phyloP scores from a whole-genome alignment of 2,113 vertebrate genomes.

The Onychostruthus taczanowskii region DNA sequence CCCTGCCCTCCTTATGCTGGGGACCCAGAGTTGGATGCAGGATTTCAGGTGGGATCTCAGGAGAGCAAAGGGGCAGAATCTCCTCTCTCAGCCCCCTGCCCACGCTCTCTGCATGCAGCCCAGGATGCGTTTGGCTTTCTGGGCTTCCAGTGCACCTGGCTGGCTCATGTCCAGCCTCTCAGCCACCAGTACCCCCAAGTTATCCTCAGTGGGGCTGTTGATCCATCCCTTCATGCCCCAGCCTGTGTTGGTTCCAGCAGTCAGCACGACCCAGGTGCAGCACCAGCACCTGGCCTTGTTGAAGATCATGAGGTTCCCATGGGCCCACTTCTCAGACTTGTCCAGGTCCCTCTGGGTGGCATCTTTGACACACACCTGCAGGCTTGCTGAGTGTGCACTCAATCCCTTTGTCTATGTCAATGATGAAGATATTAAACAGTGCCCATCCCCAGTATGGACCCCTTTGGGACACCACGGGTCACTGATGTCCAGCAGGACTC shows the following conservation, averaged over 20 bases:
- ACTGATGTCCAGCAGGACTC: not conserved
- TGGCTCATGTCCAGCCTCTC: not conserved
- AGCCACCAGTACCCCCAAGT: not conserved
- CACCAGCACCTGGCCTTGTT: not conserved
- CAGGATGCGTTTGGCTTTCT: not conserved
- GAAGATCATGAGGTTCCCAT: not conserved
- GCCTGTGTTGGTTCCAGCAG: not conserved
- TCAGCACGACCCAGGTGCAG: not conserved
- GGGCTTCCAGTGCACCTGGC: not conserved
- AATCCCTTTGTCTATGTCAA: accelerated
- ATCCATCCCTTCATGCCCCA: not conserved
- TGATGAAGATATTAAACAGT: not conserved
- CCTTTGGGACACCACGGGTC: not conserved
- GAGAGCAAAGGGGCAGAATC: not conserved
- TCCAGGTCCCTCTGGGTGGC: not conserved
- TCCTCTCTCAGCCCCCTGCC: not conserved
- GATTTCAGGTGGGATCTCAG: not conserved
- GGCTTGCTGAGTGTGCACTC: not conserved
- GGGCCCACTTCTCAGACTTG: not conserved
- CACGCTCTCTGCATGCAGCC: not conserved
- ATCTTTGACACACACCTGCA: not conserved
- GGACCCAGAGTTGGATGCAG: not conserved
- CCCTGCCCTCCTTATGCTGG: not conserved
- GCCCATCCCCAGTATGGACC: not conserved
- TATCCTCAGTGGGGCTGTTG: not conserved